These are phyloP conservation scores for Lordiphosa stackelbergi DNA, from an alignment of 1,140 invertebrate genomes.

Conservation along the genomic window DNA sequence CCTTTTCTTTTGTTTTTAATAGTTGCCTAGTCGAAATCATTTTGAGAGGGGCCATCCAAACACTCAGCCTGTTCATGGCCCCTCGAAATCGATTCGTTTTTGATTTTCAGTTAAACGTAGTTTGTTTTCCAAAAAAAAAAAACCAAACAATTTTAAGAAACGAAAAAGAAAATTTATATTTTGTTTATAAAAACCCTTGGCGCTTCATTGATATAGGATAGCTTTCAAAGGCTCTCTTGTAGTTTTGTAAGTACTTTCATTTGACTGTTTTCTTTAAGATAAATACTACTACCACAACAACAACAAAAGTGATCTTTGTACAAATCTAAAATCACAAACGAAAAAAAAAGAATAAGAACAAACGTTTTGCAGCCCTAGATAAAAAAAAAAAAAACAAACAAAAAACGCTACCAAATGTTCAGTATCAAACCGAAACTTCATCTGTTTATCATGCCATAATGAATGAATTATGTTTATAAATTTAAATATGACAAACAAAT, in stretches of 20 bases:
- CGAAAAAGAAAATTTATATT: conserved; percentile 73
- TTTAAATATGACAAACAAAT: conserved; percentile 13
- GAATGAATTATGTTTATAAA: conserved; percentile 40
- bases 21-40: conserved; percentile 37
- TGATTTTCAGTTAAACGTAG: conserved; percentile 41
- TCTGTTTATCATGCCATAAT: conserved; percentile 45
- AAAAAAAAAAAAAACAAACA: conserved; percentile 22
- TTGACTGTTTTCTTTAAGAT: conserved; percentile 72
- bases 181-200: conserved; percentile 77
- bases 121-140: conserved; percentile 22
- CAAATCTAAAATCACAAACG: conserved; percentile 17
- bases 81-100: conserved; percentile 10
- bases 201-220: conserved; percentile 78
- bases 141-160: conserved; percentile 47
- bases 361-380: conserved; percentile 28
- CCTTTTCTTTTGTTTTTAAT: conserved; percentile 23
- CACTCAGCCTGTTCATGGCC: conserved; percentile 11
- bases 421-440: conserved; percentile 38
- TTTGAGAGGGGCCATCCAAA: conserved; percentile 17
- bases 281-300: conserved; percentile 30
- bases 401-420: conserved; percentile 37
- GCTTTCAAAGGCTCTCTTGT: conserved; percentile 77
- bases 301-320: conserved; percentile 27
- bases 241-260: conserved; percentile 78
- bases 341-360: conserved; percentile 12